Percentiles rank a stretch among this genome's conserved stretches.
These are phyloP conservation scores for Protosalanx chinensis DNA, from an alignment of 2,797 vertebrate genomes.

Conservation along the genomic window DNA sequence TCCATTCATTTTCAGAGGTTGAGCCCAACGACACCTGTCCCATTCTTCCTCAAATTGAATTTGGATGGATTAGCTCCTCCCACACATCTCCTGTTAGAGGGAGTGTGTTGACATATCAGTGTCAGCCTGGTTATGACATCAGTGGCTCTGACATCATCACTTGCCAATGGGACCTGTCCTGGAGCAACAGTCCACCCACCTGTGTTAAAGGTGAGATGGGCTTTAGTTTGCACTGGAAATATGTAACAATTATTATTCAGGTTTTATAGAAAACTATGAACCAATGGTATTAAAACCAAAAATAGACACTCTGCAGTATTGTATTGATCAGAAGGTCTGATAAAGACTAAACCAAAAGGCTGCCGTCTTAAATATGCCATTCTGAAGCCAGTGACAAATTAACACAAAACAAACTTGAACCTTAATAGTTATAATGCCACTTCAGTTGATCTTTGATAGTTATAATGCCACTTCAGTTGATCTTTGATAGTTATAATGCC, in stretches of 20 bases:
- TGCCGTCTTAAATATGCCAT: too few relatives aligned
- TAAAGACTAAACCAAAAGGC: too few relatives aligned
- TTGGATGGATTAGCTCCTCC: slow-evolving; percentile 89
- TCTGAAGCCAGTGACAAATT: too few relatives aligned
- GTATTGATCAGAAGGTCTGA: too few relatives aligned
- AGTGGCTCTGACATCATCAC: slow-evolving; percentile 91
- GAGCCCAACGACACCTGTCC: slow-evolving; percentile 91
- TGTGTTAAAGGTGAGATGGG: slow-evolving; percentile 81
- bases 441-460: too few relatives aligned
- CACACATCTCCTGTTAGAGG: slow-evolving; percentile 86
- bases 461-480: too few relatives aligned
- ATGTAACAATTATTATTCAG: not conserved
- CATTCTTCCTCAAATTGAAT: slow-evolving; percentile 80
- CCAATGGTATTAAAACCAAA: not conserved
- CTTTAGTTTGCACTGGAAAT: not conserved
- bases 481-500: too few relatives aligned
- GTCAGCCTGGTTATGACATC: slow-evolving; percentile 90
- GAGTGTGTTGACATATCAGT: slow-evolving; percentile 91
- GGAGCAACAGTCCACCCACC: slow-evolving; percentile 87
- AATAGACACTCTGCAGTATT: too few relatives aligned
- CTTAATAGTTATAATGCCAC: too few relatives aligned
- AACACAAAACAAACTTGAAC: too few relatives aligned
- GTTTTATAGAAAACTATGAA: not conserved
- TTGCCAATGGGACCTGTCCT: slow-evolving; percentile 93
- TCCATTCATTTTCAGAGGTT: slow-evolving; percentile 72